Percentiles rank a stretch among this genome's conserved stretches.
Conservation (phyloP, 2,888 invertebrate species). For the Drosophila silvestris region DNA sequence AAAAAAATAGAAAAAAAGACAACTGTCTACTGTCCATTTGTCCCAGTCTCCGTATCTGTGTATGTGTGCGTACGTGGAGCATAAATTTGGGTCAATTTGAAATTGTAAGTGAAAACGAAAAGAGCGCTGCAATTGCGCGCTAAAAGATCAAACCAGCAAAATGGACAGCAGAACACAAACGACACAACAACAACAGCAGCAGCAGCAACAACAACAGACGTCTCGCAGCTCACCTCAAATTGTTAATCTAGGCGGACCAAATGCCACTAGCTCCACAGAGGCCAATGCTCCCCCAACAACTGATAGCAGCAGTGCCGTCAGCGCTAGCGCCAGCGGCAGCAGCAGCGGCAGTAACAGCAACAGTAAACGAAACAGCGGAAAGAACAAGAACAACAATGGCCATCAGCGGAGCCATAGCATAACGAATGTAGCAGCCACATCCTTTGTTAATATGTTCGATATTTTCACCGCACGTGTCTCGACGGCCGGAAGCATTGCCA, state of each 20-base stretch:
- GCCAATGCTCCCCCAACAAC: constrained; percentile 12
- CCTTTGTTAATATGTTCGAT: constrained; percentile 82
- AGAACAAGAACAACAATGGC: constrained; percentile 57
- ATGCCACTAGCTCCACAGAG: constrained; percentile 54
- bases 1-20: constrained; percentile 9
- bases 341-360: constrained; percentile 9
- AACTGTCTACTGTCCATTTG: constrained; percentile 37
- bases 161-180: constrained; percentile 59
- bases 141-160: constrained; percentile 23
- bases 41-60: constrained; percentile 25
- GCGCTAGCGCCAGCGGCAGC: constrained; percentile 4
- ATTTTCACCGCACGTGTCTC: constrained; percentile 83
- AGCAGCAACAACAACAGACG: constrained; percentile 52
- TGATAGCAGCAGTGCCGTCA: constrained; percentile 16
- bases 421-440: constrained; percentile 75
- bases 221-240: constrained; percentile 61
- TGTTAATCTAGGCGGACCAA: constrained; percentile 65
- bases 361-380: constrained; percentile 42
- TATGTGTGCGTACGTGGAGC: constrained; percentile 62
- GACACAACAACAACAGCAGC: constrained; percentile 43
- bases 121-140: constrained; percentile 39
- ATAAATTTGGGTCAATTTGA: constrained; percentile 69
- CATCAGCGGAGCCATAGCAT: constrained; percentile 78
- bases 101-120: constrained; percentile 50
- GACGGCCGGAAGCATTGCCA: constrained; percentile 79